phyloP scores from a whole-genome alignment of 2,113 vertebrate species.

The Mobula hypostoma region DNA sequence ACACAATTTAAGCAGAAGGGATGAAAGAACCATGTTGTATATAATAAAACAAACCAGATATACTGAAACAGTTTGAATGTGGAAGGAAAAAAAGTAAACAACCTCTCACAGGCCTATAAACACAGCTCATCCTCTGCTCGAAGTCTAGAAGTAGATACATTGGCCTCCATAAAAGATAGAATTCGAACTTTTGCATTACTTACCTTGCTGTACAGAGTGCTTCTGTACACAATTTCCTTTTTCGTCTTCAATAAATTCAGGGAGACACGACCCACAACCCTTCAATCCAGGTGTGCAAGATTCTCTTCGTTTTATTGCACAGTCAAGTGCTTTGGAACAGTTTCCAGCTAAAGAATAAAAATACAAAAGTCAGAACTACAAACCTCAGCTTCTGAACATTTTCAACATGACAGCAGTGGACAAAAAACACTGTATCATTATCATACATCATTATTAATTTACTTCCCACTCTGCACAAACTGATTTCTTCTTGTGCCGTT shows the following conservation, averaged over 20 bases:
- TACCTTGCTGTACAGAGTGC: background rate
- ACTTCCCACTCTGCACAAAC: background rate
- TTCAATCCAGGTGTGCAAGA: background rate
- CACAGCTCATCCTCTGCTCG: background rate
- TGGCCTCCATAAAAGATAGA: background rate
- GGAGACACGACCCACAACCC: background rate
- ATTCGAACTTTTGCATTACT: background rate
- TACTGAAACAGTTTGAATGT: background rate
- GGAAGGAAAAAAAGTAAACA: background rate
- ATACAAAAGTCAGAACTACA: background rate
- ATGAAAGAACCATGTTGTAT: background rate
- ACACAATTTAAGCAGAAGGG: background rate
- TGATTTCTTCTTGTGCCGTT: background rate
- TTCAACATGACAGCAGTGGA: background rate
- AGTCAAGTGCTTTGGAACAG: background rate
- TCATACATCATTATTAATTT: background rate
- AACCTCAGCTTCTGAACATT: background rate
- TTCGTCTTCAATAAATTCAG: background rate
- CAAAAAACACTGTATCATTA: background rate
- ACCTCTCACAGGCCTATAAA: background rate
- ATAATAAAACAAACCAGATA: background rate
- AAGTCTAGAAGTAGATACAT: background rate
- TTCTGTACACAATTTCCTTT: constrained; percentile 17
- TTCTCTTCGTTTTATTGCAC: background rate
- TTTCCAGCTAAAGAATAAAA: background rate